Evolutionary conservation across 2,797 vertebrate species (phyloP).

Genomic region (Pseudochirops corinnae): DNA sequence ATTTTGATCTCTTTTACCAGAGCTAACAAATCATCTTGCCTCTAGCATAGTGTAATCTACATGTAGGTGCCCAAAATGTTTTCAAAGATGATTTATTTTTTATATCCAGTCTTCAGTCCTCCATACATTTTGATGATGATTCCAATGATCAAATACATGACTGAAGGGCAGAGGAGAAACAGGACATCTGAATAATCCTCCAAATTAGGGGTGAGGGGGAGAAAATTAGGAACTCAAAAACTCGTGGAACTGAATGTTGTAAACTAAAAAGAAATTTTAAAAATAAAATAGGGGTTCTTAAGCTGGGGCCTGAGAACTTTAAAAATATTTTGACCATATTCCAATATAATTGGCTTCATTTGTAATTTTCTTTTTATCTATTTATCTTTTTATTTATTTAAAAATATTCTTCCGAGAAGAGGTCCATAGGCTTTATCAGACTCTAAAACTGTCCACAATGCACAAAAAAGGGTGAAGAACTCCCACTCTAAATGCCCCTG

Average conservation of each 20-base stretch:
- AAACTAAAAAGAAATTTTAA: too few relatives aligned
- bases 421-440: background rate
- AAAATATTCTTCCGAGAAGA: background rate
- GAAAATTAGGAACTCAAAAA: too few relatives aligned
- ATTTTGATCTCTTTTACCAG: constrained; percentile 6
- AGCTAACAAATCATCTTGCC: background rate
- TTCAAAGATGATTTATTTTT: background rate
- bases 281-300: background rate
- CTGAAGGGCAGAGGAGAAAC: background rate
- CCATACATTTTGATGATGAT: background rate
- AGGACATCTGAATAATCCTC: background rate
- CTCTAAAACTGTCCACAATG: background rate
- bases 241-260: too few relatives aligned
- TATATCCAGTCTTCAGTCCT: background rate
- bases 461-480: background rate
- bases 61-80: background rate
- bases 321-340: background rate
- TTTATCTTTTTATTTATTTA: background rate
- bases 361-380: background rate
- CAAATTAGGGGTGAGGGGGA: background rate
- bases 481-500: background rate
- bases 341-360: background rate
- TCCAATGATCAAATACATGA: background rate
- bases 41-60: background rate
- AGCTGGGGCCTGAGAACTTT: background rate